Conservation (phyloP, 2,797 vertebrate species). For the Gouania willdenowi region DNA sequence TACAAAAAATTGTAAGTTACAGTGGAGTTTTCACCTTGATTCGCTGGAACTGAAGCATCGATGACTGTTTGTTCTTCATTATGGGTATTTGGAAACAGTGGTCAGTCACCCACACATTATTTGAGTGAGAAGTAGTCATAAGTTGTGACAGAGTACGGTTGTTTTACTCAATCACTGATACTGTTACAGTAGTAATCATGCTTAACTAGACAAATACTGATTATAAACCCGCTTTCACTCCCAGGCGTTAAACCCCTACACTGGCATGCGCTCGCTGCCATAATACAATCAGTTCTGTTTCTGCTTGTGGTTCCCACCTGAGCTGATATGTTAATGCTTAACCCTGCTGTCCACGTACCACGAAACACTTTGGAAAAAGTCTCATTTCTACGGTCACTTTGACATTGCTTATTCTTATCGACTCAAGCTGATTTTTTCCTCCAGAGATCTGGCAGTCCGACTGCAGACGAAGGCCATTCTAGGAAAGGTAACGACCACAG, state of each 20-base stretch:
- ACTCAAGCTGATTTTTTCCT: slow-evolving; percentile 3
- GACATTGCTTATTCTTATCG: slow-evolving; percentile 19
- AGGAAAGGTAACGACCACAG: slow-evolving; percentile 50
- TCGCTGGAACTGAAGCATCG: too few relatives aligned
- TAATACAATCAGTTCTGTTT: background rate
- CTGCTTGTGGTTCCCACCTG: slow-evolving; percentile 11
- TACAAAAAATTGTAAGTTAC: too few relatives aligned
- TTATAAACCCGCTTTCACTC: too few relatives aligned
- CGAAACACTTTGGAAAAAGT: background rate
- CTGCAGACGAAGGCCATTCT: slow-evolving; percentile 45
- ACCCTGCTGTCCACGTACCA: slow-evolving; percentile 16
- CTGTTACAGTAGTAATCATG: too few relatives aligned
- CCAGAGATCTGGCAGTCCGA: slow-evolving; percentile 69
- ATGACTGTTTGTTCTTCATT: too few relatives aligned
- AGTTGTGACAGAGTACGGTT: too few relatives aligned
- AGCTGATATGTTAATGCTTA: slow-evolving; percentile 27
- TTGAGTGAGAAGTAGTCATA: too few relatives aligned
- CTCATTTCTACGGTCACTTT: slow-evolving; percentile 10
- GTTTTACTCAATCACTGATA: too few relatives aligned
- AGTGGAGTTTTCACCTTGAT: too few relatives aligned
- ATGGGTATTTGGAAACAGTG: too few relatives aligned
- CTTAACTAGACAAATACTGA: too few relatives aligned
- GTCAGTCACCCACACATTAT: too few relatives aligned
- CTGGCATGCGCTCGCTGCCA: background rate
- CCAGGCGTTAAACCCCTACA: background rate